Evolutionary conservation across 2,888 invertebrate genomes (phyloP), one percentile per base, ranked within the genome.

Genomic region (Ischnura elegans): DNA sequence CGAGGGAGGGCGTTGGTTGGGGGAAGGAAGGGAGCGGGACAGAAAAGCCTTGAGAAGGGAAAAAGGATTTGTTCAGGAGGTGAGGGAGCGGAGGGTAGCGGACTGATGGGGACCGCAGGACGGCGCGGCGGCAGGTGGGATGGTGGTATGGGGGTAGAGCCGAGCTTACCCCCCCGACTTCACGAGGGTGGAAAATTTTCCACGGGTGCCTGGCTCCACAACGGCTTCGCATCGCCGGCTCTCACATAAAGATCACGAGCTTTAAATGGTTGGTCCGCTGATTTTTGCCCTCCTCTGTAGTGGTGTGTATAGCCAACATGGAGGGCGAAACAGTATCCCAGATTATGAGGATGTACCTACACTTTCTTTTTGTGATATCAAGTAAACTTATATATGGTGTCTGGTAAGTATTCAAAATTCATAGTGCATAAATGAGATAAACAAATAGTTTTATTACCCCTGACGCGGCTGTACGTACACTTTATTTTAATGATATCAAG

Each of bases 1-100:
- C 43, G 2, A 10, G 51, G 29, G 43, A 42, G 6, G 25, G 36
- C 25, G 42, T 36, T 29, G 55, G 21, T 21, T 3, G 86, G 45
- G 10, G 45, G 45, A 45, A 42, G 86, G 45, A 10, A 13, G 47
- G 85, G 85, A 55, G 51, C 29, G 87, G 42, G 55, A 86, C 43
- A 46, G 86, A 86, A n/a, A 86, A 86, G 36, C 36, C 76, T 76
- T 76, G 86, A 46, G 86, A 43, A 46, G 61, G 29, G n/a, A 55
- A 87, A 61, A 36, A 42, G 42, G 87, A 61, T 55, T 87, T 87
- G 87, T 87, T 29, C 61, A 36, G 42, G 87, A 21, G 29, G 51
- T 36, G 43, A 42, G 42, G 6, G 85, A 21, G 85, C 21, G 43
- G 43, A 25, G 85, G 45, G 13, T 42, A 42, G 85, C 21, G 42